Conservation (phyloP, 2,888 invertebrate genomes). For the Rutpela maculata region DNA sequence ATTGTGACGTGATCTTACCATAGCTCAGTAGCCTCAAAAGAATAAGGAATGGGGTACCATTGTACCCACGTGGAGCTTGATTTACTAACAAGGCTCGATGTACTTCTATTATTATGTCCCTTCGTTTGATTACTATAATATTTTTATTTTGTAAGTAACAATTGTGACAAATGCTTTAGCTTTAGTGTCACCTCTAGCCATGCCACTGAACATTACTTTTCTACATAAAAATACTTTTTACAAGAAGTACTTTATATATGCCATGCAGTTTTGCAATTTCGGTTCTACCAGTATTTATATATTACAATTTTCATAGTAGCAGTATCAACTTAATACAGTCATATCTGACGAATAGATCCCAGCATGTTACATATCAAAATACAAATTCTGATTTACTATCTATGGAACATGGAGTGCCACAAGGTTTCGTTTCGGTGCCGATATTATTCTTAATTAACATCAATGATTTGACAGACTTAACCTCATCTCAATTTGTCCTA, state of each 20-base stretch:
- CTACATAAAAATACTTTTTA: neutral
- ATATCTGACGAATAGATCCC: too few relatives aligned
- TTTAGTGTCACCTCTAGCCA: neutral
- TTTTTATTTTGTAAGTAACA: constrained; percentile 15
- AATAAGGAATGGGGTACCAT: constrained; percentile 46
- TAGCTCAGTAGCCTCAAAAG: constrained; percentile 51
- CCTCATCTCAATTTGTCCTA: too few relatives aligned
- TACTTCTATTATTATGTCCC: constrained; percentile 41
- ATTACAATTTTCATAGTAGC: too few relatives aligned
- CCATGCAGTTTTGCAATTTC: neutral
- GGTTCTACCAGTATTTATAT: too few relatives aligned
- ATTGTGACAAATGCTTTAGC: constrained; percentile 11
- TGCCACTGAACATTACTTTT: neutral
- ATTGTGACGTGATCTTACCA: constrained; percentile 55
- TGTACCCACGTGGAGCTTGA: constrained; percentile 44
- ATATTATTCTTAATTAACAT: too few relatives aligned
- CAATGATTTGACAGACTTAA: too few relatives aligned
- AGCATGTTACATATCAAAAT: too few relatives aligned
- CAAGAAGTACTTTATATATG: neutral
- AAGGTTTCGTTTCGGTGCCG: too few relatives aligned
- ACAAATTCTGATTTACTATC: too few relatives aligned
- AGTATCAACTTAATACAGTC: too few relatives aligned
- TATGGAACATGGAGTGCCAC: too few relatives aligned
- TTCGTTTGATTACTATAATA: constrained; percentile 22
- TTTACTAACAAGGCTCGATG: constrained; percentile 38